Evolutionary conservation across 2,888 invertebrate genomes (phyloP).

Genomic region (Melanotus villosus): DNA sequence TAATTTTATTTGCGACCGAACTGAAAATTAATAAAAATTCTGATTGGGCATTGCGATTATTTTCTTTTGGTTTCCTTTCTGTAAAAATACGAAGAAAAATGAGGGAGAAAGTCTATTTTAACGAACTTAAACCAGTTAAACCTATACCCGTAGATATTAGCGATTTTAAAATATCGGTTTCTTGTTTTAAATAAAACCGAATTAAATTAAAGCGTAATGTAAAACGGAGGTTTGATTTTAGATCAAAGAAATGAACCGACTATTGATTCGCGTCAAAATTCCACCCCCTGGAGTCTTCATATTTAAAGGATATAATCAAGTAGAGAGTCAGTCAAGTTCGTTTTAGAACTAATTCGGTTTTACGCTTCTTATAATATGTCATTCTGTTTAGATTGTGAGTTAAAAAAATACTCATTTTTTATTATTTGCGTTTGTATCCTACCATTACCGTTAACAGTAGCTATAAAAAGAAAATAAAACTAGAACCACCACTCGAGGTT

Average conservation of each 20-base stretch:
- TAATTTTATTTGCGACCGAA: too few relatives aligned
- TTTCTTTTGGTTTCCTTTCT: neutral
- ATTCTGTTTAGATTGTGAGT: neutral
- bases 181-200: neutral
- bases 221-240: constrained; percentile 8
- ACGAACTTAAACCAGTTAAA: too few relatives aligned
- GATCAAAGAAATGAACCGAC: constrained; percentile 4
- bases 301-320: constrained; percentile 15
- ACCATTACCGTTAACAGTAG: neutral
- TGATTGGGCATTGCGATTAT: too few relatives aligned
- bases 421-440: neutral
- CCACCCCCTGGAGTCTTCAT: neutral
- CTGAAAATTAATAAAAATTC: too few relatives aligned
- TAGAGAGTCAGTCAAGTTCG: neutral
- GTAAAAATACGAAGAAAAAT: too few relatives aligned
- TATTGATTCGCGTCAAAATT: constrained; percentile 7
- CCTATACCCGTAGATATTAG: too few relatives aligned
- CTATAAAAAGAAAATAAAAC: neutral
- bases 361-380: neutral
- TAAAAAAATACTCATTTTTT: neutral
- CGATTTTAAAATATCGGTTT: neutral
- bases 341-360: constrained; percentile 3
- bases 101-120: too few relatives aligned
- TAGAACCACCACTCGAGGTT: neutral
- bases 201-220: constrained; percentile 11